phyloP scores from a whole-genome alignment of 2,113 vertebrate species.

The Dasyprocta punctata region DNA sequence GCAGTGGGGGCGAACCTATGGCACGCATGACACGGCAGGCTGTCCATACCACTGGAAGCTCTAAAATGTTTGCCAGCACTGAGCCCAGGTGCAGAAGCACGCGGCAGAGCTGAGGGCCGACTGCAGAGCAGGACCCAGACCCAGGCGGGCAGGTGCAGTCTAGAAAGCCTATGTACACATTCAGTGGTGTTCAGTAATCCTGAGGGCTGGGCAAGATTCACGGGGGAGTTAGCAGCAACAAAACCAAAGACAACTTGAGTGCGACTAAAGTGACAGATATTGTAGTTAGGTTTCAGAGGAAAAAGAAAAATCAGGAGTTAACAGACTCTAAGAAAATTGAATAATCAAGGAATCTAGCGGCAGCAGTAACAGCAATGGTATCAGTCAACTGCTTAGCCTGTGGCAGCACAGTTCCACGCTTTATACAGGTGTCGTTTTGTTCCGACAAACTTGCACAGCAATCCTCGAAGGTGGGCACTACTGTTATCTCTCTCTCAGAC shows the following conservation, averaged over 20 bases:
- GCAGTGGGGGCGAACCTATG: not conserved
- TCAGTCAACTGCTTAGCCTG: not conserved
- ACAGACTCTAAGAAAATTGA: not conserved
- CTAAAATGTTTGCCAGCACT: not conserved
- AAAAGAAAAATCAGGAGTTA: not conserved
- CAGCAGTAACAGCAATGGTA: not conserved
- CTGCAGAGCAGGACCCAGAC: not conserved
- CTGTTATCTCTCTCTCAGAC: not conserved
- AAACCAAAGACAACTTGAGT: not conserved
- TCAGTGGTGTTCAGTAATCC: not conserved
- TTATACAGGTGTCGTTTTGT: not conserved
- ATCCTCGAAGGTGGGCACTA: not conserved
- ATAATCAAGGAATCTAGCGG: not conserved
- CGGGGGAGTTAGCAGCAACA: not conserved
- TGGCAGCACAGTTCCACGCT: not conserved
- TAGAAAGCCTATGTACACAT: not conserved
- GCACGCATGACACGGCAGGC: accelerated
- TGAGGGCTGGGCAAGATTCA: not conserved
- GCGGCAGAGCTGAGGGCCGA: not conserved
- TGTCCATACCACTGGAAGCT: not conserved
- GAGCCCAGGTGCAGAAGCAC: not conserved
- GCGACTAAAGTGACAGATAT: not conserved
- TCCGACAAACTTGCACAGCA: not conserved
- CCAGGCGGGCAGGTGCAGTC: not conserved
- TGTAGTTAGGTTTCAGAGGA: not conserved